A percentile compares a stretch with the other conserved stretches of the same genome.
These are phyloP conservation scores for Malacosoma neustria DNA, from an alignment of 2,888 invertebrate species.

Conservation along the genomic window DNA sequence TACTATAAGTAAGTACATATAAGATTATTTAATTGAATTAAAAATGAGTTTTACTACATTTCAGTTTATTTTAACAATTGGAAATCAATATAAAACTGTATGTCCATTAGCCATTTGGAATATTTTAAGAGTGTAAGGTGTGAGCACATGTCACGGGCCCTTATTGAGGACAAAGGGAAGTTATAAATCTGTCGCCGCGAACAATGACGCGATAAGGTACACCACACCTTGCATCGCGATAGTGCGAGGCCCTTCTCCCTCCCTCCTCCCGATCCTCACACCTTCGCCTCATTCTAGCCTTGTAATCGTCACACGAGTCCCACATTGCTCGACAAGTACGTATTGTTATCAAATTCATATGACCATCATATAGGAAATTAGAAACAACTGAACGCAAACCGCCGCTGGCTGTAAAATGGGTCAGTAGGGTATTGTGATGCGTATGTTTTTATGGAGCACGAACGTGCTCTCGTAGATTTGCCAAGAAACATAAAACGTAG, in stretches of 20 bases:
- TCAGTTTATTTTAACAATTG: background rate
- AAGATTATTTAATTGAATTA: background rate
- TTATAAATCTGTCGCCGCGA: conserved; percentile 72
- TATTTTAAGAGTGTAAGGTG: conserved; percentile 39
- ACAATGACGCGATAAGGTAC: conserved; percentile 70
- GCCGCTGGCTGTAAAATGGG: conserved; percentile 22
- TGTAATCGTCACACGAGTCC: conserved; percentile 8
- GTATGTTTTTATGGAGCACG: too few relatives aligned
- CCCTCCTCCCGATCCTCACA: background rate
- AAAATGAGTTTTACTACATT: background rate
- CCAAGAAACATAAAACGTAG: too few relatives aligned
- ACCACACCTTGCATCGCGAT: conserved; percentile 59
- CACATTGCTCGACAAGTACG: background rate
- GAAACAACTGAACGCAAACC: background rate
- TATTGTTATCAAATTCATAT: background rate
- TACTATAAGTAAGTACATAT: too few relatives aligned
- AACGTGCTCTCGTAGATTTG: too few relatives aligned
- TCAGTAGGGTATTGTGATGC: too few relatives aligned
- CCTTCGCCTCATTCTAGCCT: background rate
- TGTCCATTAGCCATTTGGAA: conserved; percentile 24
- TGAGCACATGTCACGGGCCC: conserved; percentile 60
- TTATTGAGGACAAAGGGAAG: conserved; percentile 74
- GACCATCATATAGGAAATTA: background rate
- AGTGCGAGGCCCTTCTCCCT: conserved; percentile 10
- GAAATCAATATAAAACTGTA: too few relatives aligned